Base-by-base conservation (phyloP, 2,888 invertebrate genomes). In the Amphipyra berbera region DNA sequence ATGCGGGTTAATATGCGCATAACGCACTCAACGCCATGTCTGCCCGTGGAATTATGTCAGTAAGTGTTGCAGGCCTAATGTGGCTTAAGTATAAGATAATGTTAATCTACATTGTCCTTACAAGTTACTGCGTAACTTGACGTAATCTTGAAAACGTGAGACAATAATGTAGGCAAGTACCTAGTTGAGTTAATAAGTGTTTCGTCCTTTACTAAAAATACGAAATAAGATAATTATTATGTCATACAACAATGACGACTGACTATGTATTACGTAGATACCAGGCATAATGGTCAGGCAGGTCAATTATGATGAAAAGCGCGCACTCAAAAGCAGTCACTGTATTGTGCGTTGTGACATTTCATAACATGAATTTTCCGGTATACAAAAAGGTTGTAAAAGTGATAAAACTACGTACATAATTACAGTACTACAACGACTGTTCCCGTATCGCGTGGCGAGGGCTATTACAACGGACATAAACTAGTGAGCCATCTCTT, bases 1-100 rank as follows among this genome's bases (percentile, higher is more conserved):
- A 90, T 89, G 88, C 84, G 88, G 89, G 89, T 84, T 90, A 87
- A 90, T 90, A 89, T 88, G 88, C 85, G 84, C 86, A 88, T 88
- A 88, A 88, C 84, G 81, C 81, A 85, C 82, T 85, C 81, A 77
- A 73, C 79, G 80, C 76, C 73, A 72, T 76, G 73, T 76, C 76
- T 79, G 73, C 57, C 63, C 14, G 49, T 48, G 78, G 66, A 72
- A 73, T 81, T 78, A 80, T 79, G 68, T 49, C 68, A 68, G 62
- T 70, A 68, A 78, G 71, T 80, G 73, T 54, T 59, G 45, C 61
- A 62, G 73, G 66, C 53, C 77, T 78, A 66, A 76, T 77, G 78
- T 62, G 59, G 57, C 70, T 73, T 76, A 77, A 75, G 81, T 82
- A 83, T 78, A 80, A 75, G 80, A 75, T 79, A 76, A 77, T 81